Conservation (phyloP, 2,797 vertebrate species). For the Octomys mimax region DNA sequence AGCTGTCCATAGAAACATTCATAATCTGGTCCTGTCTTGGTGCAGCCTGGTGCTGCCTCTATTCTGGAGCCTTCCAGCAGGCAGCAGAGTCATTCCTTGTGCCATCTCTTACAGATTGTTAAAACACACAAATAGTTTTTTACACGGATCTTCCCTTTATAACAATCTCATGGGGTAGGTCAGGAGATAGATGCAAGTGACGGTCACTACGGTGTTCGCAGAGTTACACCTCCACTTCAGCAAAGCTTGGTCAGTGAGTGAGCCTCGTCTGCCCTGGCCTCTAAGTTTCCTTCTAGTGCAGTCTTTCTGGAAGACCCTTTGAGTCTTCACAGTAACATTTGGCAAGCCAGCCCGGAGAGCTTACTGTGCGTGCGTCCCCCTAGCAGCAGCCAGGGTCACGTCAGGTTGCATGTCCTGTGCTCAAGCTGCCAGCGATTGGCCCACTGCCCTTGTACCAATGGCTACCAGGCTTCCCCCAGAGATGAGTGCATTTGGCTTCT, state of each 20-base stretch:
- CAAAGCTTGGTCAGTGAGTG: background rate
- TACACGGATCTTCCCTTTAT: background rate
- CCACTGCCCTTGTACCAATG: background rate
- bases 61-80: background rate
- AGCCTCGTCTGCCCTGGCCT: background rate
- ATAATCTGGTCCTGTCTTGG: background rate
- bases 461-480: background rate
- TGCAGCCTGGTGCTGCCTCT: background rate
- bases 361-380: background rate
- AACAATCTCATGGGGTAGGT: background rate
- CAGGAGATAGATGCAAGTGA: slow-evolving; percentile 9
- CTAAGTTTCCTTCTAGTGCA: background rate
- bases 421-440: background rate
- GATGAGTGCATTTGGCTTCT: background rate
- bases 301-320: background rate
- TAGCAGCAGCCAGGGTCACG: background rate
- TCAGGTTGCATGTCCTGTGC: background rate
- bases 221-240: background rate
- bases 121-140: background rate
- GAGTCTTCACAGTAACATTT: background rate
- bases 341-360: background rate
- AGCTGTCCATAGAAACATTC: background rate
- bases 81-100: background rate
- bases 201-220: background rate
- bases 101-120: background rate